Base-by-base conservation (phyloP, 1,140 invertebrate species). In the Saccostrea cuccullata region DNA sequence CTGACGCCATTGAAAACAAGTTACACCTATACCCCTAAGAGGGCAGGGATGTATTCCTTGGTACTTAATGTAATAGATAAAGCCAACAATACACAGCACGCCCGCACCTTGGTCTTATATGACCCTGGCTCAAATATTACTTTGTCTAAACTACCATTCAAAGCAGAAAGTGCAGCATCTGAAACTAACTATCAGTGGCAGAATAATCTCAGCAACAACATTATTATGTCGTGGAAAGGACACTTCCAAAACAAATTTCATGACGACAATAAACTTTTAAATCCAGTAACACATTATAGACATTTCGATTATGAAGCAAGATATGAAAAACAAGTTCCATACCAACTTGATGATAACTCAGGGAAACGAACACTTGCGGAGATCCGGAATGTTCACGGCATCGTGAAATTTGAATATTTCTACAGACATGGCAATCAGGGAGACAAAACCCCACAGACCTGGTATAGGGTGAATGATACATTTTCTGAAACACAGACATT, bases 381-480 rank as follows among this genome's bases (percentile, higher is more conserved):
- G 8, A 85, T 89, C 20, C n/a, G 20, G 9, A 89, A 89, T 67
- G 36, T 82, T 20, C 84, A 82, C 73, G 89, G 89, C 13, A 89
- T 89, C 55, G 70, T 87, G 2, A 70, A 36, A 13, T 87, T 87
- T 70, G 40, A 87, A 56, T 73, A 77, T 20, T 67, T 40, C 58
- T 87, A 55, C 23, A 36, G 58, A 55, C 17, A 64, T 26, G 84
- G 84, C 30, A 84, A 89, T n/a, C 9, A 84, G 3, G 89, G 89
- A 55, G 84, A 86, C 0, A 23, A 26, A 0, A 40, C 40, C 2
- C 89, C 89, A 13, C 20, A n/a, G 0, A 13, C 77, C 6, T 89
- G 89, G 89, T 82, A 0, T 4, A 26, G n/a, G 3, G 86, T 89
- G 23, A 17, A 23, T 0, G 26, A 56, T 15, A 55, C 55, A n/a